A percentile compares a stretch with the other conserved stretches of the same genome.
phyloP scores from a whole-genome alignment of 2,888 invertebrate species.

The Dugesia japonica region DNA sequence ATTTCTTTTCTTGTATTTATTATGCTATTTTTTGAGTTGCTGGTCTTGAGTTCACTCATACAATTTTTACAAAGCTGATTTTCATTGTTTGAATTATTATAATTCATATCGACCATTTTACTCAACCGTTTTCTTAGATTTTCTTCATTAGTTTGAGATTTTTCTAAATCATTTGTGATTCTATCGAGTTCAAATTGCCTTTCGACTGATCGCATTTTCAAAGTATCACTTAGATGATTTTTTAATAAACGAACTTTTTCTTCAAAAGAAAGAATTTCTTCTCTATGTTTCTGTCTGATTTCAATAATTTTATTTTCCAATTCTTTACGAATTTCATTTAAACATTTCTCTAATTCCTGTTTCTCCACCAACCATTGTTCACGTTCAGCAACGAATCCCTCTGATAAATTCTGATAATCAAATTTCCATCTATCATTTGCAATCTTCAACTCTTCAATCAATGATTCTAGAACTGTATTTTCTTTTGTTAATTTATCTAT shows the following conservation, averaged over 20 bases:
- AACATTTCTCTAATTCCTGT: background rate
- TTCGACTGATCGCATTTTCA: background rate
- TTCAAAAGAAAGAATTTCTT: background rate
- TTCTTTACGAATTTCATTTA: background rate
- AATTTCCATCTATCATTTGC: background rate
- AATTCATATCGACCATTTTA: background rate
- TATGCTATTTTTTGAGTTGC: no score
- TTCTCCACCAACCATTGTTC: background rate
- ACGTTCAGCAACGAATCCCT: background rate
- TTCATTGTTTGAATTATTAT: background rate
- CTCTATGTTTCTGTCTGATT: background rate
- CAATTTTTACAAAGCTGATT: background rate
- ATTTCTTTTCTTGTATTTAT: no score
- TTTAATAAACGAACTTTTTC: background rate
- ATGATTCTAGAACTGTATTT: background rate
- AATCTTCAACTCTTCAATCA: background rate
- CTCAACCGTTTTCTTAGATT: background rate
- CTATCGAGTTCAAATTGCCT: background rate
- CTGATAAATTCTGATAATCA: background rate
- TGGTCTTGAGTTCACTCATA: background rate
- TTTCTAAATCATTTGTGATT: background rate
- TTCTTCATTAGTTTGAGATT: background rate
- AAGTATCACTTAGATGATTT: background rate
- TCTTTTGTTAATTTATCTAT: background rate
- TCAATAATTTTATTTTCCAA: slow-evolving; percentile 20